A percentile compares a stretch with the other conserved stretches of the same genome.
These are phyloP conservation scores for Drosophila equinoxialis DNA, from an alignment of 1,140 invertebrate species.

Conservation along the genomic window DNA sequence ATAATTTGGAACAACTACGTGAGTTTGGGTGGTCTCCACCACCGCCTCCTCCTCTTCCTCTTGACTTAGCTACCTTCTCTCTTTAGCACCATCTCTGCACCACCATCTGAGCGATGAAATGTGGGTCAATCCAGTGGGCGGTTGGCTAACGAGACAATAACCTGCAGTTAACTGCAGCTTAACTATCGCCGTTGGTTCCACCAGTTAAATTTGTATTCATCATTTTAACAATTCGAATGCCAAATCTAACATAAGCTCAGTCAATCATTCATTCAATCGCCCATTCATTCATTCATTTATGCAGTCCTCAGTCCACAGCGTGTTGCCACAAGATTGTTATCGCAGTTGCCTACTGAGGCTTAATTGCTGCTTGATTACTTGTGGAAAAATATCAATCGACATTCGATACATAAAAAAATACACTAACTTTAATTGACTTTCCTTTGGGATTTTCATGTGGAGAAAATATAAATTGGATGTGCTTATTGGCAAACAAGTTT, in stretches of 20 bases:
- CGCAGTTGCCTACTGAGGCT: slow-evolving; percentile 60
- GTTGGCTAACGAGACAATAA: slow-evolving; percentile 58
- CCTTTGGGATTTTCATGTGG: neutral
- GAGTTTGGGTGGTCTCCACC: slow-evolving; percentile 59
- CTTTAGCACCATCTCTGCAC: slow-evolving; percentile 4
- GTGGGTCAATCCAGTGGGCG: slow-evolving; percentile 68
- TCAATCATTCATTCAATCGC: slow-evolving; percentile 36
- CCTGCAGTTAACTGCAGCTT: slow-evolving; percentile 37
- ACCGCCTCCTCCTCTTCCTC: neutral
- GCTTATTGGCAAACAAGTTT: too few species aligned
- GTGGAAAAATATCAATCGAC: slow-evolving; percentile 30
- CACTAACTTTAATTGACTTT: slow-evolving; percentile 5
- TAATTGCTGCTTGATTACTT: slow-evolving; percentile 72
- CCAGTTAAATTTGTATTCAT: slow-evolving; percentile 59
- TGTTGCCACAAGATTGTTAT: slow-evolving; percentile 72
- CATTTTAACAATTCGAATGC: slow-evolving; percentile 75
- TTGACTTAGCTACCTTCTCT: neutral
- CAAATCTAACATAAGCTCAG: slow-evolving; percentile 56
- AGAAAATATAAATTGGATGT: too few species aligned
- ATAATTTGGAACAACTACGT: slow-evolving; percentile 57
- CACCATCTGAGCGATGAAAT: slow-evolving; percentile 30
- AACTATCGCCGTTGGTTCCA: slow-evolving; percentile 23
- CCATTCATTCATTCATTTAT: slow-evolving; percentile 54
- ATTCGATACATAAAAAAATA: slow-evolving; percentile 13
- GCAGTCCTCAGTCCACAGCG: slow-evolving; percentile 48